Evolutionary conservation across 2,888 invertebrate species (phyloP).

Genomic region (Scaptodrosophila latifasciaeformis): DNA sequence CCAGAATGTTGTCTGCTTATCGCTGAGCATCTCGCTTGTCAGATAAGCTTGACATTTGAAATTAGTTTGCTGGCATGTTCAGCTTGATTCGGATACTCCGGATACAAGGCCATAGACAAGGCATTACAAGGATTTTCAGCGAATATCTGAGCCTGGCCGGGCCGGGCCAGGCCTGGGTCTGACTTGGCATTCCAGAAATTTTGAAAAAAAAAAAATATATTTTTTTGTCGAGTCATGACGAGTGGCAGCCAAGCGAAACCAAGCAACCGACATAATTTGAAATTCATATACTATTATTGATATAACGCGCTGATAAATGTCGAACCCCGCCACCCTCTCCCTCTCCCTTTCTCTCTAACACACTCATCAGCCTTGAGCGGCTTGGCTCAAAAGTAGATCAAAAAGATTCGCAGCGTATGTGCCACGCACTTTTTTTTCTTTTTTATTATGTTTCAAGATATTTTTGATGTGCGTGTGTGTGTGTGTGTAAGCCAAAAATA

Average conservation of each 20-base stretch:
- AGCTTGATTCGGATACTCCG: slow-evolving; percentile 29
- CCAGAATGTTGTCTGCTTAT: slow-evolving; percentile 40
- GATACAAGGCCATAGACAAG: slow-evolving; percentile 67
- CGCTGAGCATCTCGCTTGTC: slow-evolving; percentile 65
- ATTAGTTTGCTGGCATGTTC: slow-evolving; percentile 57
- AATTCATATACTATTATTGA: slow-evolving; percentile 59
- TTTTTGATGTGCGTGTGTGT: slow-evolving; percentile 12
- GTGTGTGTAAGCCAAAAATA: slow-evolving; percentile 39
- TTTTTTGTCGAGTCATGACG: slow-evolving; percentile 45
- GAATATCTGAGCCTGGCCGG: slow-evolving; percentile 26
- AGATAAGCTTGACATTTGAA: slow-evolving; percentile 73
- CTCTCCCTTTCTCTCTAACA: slow-evolving; percentile 19
- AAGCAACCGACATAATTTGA: slow-evolving; percentile 35
- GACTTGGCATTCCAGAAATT: slow-evolving; percentile 1
- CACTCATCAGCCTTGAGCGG: slow-evolving; percentile 6
- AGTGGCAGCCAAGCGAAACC: slow-evolving; percentile 8
- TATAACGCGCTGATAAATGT: slow-evolving; percentile 58
- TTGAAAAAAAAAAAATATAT: slow-evolving; percentile 19
- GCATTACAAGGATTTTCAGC: slow-evolving; percentile 63
- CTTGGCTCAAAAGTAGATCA: slow-evolving; percentile 55
- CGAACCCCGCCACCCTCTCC: neutral
- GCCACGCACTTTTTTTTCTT: slow-evolving; percentile 36
- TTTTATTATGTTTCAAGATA: slow-evolving; percentile 16
- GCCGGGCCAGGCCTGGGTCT: neutral
- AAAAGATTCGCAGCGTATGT: slow-evolving; percentile 48